Percentiles rank a stretch among this genome's conserved stretches.
Conservation (phyloP, 2,113 vertebrate species). For the Chitala chitala region DNA sequence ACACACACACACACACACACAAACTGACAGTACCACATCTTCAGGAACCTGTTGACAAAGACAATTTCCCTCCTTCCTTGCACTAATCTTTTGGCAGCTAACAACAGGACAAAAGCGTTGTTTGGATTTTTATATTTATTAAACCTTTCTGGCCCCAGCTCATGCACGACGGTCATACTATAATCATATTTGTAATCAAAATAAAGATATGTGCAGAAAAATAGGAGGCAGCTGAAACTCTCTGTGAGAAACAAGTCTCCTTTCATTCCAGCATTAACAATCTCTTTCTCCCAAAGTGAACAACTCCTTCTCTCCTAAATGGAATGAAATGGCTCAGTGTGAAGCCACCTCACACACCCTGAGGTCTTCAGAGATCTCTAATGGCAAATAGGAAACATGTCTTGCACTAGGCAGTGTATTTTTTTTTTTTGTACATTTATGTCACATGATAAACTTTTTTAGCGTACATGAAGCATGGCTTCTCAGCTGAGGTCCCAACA, state of each 20-base stretch:
- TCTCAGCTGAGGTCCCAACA: not conserved
- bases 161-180: constrained; percentile 42
- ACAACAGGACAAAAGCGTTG: constrained; percentile 29
- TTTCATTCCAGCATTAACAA: constrained; percentile 56
- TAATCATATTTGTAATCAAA: constrained; percentile 54
- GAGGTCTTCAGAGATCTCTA: not conserved
- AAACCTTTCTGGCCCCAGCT: constrained; percentile 45
- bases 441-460: not conserved
- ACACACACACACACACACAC: not conserved
- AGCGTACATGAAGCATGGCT: not conserved
- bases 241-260: constrained; percentile 45
- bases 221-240: constrained; percentile 42
- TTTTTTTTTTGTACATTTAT: not conserved
- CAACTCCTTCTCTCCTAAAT: constrained; percentile 37
- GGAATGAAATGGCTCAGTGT: constrained; percentile 36
- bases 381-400: not conserved
- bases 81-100: constrained; percentile 40
- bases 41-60: no score
- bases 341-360: constrained; percentile 41
- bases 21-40: no score
- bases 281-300: constrained; percentile 38
- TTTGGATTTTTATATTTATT: constrained; percentile 45
- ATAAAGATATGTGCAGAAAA: constrained; percentile 52
- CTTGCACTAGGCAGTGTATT: not conserved
- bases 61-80: constrained; percentile 36